These are phyloP conservation scores for Hesperia comma DNA, from an alignment of 2,888 invertebrate genomes.

Conservation along the genomic window DNA sequence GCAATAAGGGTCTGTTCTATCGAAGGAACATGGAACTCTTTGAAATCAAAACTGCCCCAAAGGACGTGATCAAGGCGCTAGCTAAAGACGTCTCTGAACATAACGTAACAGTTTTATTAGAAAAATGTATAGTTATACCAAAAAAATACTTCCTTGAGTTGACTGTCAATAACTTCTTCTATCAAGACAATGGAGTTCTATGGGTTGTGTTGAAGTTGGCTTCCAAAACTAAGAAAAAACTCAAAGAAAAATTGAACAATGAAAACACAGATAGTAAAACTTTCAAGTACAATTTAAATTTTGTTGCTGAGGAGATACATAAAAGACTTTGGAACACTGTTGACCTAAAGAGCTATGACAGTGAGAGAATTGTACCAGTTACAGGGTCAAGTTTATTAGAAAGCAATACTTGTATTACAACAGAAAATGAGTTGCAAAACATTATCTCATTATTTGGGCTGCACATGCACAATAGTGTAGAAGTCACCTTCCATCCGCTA, in stretches of 20 bases:
- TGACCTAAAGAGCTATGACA: conserved; percentile 49
- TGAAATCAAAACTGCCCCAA: conserved; percentile 60
- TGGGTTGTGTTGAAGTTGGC: conserved; percentile 72
- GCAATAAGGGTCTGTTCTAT: conserved; percentile 48
- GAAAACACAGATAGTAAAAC: conserved; percentile 46
- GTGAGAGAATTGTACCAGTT: conserved; percentile 68
- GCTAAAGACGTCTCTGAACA: conserved; percentile 58
- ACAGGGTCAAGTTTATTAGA: conserved; percentile 61
- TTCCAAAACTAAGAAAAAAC: conserved; percentile 56
- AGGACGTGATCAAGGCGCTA: conserved; percentile 54
- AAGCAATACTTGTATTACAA: conserved; percentile 58
- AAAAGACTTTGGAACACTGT: conserved; percentile 64
- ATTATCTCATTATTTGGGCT: conserved; percentile 62
- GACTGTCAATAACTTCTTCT: conserved; percentile 75
- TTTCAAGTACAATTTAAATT: conserved; percentile 61
- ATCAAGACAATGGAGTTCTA: conserved; percentile 71
- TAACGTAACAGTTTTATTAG: conserved; percentile 58
- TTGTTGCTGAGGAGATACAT: conserved; percentile 69
- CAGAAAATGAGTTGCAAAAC: conserved; percentile 70
- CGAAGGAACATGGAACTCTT: conserved; percentile 59
- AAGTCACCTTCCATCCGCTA: conserved; percentile 68
- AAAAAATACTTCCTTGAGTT: conserved; percentile 70
- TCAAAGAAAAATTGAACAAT: conserved; percentile 49
- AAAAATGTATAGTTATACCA: conserved; percentile 72
- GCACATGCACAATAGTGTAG: conserved; percentile 50